Evolutionary conservation across 2,888 invertebrate species (phyloP).

Genomic region (Drymonia ruficornis): DNA sequence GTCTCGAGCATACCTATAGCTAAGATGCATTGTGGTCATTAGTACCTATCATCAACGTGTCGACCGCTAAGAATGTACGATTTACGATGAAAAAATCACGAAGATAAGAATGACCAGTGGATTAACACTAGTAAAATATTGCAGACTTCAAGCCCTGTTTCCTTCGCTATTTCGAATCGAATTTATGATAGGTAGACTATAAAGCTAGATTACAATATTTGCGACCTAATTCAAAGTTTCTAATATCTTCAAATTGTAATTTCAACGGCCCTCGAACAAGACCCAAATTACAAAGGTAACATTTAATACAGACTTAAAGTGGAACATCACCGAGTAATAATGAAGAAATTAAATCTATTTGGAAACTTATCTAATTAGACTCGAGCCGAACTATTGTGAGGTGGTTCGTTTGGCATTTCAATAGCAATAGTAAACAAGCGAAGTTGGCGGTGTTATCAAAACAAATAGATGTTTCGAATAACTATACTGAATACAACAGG

Average conservation of each 20-base stretch:
- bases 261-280: background rate
- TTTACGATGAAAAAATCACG: too few relatives aligned
- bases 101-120: too few relatives aligned
- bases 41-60: too few relatives aligned
- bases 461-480: background rate
- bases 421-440: slow-evolving; percentile 5
- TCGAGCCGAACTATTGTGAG: slow-evolving; percentile 27
- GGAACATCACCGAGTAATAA: slow-evolving; percentile 20
- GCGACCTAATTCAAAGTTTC: background rate
- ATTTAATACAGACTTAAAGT: slow-evolving; percentile 20
- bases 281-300: slow-evolving; percentile 3
- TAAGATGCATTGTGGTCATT: too few relatives aligned
- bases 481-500: background rate
- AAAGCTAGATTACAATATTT: background rate
- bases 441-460: background rate
- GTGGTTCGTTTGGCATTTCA: slow-evolving; percentile 33
- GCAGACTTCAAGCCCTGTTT: too few relatives aligned
- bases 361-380: slow-evolving; percentile 49
- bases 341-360: slow-evolving; percentile 24
- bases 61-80: too few relatives aligned
- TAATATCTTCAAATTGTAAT: background rate
- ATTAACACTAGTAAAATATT: too few relatives aligned
- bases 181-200: too few relatives aligned
- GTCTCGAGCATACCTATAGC: too few relatives aligned
- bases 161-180: too few relatives aligned